Evolutionary conservation across 2,888 invertebrate species (phyloP), one percentile per base, ranked within the genome.

Genomic region (Torymus auratus): DNA sequence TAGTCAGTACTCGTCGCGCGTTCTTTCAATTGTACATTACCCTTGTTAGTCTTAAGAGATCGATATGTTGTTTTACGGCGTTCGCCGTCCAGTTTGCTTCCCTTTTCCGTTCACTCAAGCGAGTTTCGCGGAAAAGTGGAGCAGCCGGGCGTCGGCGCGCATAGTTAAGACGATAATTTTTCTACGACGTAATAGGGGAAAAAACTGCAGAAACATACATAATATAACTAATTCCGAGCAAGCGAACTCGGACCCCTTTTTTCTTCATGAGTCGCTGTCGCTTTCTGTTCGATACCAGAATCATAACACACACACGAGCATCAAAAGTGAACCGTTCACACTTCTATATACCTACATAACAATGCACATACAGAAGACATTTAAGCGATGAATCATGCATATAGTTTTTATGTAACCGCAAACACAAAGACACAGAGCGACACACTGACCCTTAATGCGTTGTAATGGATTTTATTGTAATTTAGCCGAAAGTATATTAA

Each of bases 1-100:
- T 82, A 79, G 50, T 55, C 23, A 65, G 61, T 83, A 83, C 82
- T 85, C 83, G 82, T 86, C 85, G 85, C 85, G 82, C 83, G 83
- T 81, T 84, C 79, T 81, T 83, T 85, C 86, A 75, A 85, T 84
- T 87, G 85, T 87, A 87, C 84, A 86, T 86, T 87, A 84, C 64
- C 65, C 84, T 84, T 84, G 83, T 85, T 87, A 86, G 83, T 82
- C 67, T 84, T 86, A 84, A 84, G 85, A 83, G 56, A 82, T 83
- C 80, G 81, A 85, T 84, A 79, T 78, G 81, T 85, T 84, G 84
- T 83, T 83, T 83, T 56, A 55, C 76, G 28, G 60, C 68, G 67
- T 55, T 67, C 53, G 53, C 15, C 58, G 53, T 67, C 71, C 69
- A 69, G 68, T 55, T 61, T 12, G 50, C 58, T 75, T 61, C 13